Percentiles rank a stretch among this genome's conserved stretches.
Conservation (phyloP, 2,888 invertebrate genomes). For the Erebia ligea region DNA sequence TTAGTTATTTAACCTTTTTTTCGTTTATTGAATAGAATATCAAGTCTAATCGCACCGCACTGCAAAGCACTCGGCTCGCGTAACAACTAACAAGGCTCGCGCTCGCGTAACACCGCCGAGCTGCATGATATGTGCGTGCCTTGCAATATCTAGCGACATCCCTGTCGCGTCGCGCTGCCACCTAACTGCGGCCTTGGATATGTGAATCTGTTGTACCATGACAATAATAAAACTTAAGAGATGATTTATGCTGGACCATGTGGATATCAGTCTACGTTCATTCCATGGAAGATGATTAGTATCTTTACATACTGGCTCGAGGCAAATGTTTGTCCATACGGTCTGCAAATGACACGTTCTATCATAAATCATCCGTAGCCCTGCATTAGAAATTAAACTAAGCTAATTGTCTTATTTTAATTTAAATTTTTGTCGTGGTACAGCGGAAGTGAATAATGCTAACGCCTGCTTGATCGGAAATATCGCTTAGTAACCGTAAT, state of each 20-base stretch:
- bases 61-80: conserved; percentile 23
- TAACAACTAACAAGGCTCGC: background rate
- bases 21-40: background rate
- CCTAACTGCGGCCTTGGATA: conserved; percentile 12
- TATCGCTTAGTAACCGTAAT: conserved; percentile 11
- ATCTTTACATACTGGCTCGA: background rate
- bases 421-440: conserved; percentile 3
- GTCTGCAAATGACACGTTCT: background rate
- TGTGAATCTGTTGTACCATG: conserved; percentile 11
- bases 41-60: conserved; percentile 22
- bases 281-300: background rate
- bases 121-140: conserved; percentile 2
- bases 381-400: background rate
- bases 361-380: background rate
- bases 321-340: background rate
- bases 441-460: conserved; percentile 21
- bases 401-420: background rate
- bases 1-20: too few species aligned
- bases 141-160: conserved; percentile 9
- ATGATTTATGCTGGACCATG: background rate
- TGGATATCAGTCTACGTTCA: background rate
- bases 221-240: background rate
- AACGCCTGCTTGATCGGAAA: conserved; percentile 30
- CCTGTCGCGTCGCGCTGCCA: conserved; percentile 18
- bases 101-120: conserved; percentile 6